These are phyloP conservation scores for Tetranychus truncatus DNA, from an alignment of 2,888 invertebrate genomes.

Conservation along the genomic window DNA sequence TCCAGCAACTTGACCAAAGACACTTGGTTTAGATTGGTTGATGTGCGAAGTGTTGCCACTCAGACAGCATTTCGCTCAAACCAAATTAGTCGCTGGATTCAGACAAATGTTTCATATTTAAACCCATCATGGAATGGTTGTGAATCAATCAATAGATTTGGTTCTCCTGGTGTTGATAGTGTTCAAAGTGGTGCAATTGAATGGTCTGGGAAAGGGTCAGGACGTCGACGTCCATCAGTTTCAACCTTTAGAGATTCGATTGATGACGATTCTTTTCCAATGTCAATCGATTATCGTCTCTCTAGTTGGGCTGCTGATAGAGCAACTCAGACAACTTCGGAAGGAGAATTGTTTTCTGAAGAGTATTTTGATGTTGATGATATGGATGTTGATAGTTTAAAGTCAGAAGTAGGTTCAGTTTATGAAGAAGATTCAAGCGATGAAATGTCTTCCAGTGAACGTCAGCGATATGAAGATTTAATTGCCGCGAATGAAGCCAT, in stretches of 20 bases:
- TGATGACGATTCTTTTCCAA: constrained; percentile 1
- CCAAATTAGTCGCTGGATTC: neutral
- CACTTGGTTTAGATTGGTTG: constrained; percentile 2
- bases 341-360: neutral
- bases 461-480: neutral
- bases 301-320: neutral
- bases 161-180: neutral
- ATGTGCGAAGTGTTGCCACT: neutral
- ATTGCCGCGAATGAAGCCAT: neutral
- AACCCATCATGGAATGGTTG: neutral
- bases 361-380: constrained; percentile 10
- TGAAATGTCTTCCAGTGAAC: constrained; percentile 8
- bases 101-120: neutral
- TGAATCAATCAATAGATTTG: neutral
- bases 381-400: neutral
- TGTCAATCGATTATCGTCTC: neutral
- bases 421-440: neutral
- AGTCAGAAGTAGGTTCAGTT: neutral
- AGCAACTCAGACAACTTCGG: neutral
- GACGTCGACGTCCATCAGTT: neutral
- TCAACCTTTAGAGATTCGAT: neutral
- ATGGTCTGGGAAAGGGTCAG: neutral
- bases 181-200: neutral
- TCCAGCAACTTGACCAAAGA: neutral
- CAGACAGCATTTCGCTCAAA: neutral